Evolutionary conservation across 2,113 vertebrate species (phyloP), one percentile per base, ranked within the genome.

Genomic region (Nibea albiflora): DNA sequence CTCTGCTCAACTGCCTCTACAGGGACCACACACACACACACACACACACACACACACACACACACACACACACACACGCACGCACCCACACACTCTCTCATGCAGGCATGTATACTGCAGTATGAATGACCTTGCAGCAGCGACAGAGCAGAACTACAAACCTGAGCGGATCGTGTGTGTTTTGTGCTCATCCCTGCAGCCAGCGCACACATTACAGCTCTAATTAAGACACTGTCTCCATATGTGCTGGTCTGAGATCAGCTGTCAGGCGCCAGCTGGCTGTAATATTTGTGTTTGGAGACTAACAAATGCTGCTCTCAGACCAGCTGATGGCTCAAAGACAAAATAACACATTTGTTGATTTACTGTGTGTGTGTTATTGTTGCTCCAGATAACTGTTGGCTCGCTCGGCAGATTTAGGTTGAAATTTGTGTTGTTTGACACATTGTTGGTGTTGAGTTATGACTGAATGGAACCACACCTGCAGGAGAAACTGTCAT

Each of bases 51-150:
- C 35, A 68, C 71, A 73, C 71, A 54, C 66, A 53, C 65, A 68
- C 65, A 39, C 66, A 53, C 53, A 26, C 53, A 46, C 63, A 67
- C 74, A 67, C 46, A 61, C 53, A 39, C 53, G 24, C 26, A 39
- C 24, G 62, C 47, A 70, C 76, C 46, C 56, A 78, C 66, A 73
- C 35, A 68, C 78, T 54, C 44, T 74, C 53, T 67, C 70, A 68
- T 70, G 39, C 54, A 64, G 1, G 22, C 56, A 74, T 54, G 12
- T 26, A 78, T 65, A 39, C 76, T 82, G 80, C 87, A 78, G 73
- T 47, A 73, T 64, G 68, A 14, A 58, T 88, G 83, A 88, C 82
- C 82, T 85, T 88, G 86, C 69, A 78, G 74, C 70, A 70, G 74
- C n/a, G 1, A 49, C 53, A 50, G 73, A 72, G 73, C 47, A 56